Percentiles rank a stretch among this genome's conserved stretches.
Evolutionary conservation across 2,113 vertebrate genomes (phyloP).

Genomic region (Glaucidium brasilianum): DNA sequence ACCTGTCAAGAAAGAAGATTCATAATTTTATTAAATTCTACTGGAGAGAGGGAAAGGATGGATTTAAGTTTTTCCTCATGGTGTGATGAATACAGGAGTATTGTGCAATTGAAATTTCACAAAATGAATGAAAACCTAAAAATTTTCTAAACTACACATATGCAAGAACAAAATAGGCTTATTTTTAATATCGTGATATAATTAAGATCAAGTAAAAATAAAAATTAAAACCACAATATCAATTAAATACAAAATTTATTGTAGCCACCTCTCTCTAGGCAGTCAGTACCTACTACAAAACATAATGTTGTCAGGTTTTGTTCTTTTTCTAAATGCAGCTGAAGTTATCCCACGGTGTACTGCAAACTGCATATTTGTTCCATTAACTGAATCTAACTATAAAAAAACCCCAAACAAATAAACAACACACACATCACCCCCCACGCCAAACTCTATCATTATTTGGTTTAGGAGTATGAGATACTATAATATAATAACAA

Average conservation of each 20-base stretch:
- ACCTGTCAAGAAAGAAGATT: not conserved
- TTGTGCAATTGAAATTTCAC: not conserved
- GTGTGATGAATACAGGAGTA: not conserved
- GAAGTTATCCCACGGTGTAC: not conserved
- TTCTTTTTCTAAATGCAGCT: not conserved
- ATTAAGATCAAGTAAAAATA: not conserved
- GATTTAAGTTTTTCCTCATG: not conserved
- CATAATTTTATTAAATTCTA: not conserved
- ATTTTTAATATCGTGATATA: not conserved
- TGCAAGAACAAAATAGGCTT: not conserved
- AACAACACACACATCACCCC: too few species aligned
- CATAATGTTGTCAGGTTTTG: not conserved
- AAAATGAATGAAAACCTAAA: not conserved
- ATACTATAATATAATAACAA: not conserved
- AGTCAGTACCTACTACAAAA: not conserved
- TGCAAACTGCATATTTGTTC: not conserved
- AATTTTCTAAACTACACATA: not conserved
- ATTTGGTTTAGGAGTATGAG: not conserved
- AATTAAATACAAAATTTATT: not conserved
- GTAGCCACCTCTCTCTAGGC: not conserved
- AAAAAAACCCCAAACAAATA: not conserved
- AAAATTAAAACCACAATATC: not conserved
- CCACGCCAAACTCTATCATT: not conserved
- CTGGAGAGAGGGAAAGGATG: accelerated
- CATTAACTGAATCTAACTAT: not conserved